A percentile compares a stretch with the other conserved stretches of the same genome.
Evolutionary conservation across 2,888 invertebrate species (phyloP).

Genomic region (Listrodromus nycthemerus): DNA sequence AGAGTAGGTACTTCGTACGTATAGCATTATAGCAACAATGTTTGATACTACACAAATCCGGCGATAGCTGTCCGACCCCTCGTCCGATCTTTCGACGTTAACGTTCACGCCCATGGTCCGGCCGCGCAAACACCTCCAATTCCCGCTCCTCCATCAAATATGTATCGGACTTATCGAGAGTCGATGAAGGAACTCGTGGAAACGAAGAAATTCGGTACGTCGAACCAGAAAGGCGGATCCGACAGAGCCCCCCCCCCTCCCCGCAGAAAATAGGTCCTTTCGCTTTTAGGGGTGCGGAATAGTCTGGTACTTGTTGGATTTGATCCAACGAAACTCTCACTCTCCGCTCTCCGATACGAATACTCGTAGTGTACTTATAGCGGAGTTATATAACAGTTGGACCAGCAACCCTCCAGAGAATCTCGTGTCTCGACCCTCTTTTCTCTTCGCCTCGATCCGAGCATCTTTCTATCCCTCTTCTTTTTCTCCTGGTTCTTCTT

Average conservation of each 20-base stretch:
- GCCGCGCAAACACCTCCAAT: slow-evolving; percentile 30
- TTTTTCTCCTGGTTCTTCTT: slow-evolving; percentile 3
- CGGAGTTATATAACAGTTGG: slow-evolving; percentile 7
- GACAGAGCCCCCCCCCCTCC: no score
- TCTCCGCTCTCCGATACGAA: slow-evolving; percentile 33
- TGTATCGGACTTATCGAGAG: slow-evolving; percentile 71
- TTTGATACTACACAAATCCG: slow-evolving; percentile 28
- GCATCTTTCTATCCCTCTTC: not conserved
- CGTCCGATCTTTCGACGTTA: slow-evolving; percentile 47
- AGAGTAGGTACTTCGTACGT: not conserved
- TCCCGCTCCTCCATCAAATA: slow-evolving; percentile 75
- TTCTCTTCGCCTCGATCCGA: slow-evolving; percentile 15
- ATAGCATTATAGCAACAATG: not conserved
- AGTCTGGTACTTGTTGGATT: not conserved
- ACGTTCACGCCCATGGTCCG: slow-evolving; percentile 44
- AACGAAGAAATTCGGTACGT: not conserved
- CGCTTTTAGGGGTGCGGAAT: not conserved
- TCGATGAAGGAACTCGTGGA: slow-evolving; percentile 53
- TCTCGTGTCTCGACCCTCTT: slow-evolving; percentile 47
- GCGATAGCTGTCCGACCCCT: slow-evolving; percentile 42
- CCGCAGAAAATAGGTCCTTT: not conserved
- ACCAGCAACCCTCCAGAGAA: slow-evolving; percentile 24
- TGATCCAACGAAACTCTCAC: slow-evolving; percentile 5
- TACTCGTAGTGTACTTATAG: slow-evolving; percentile 38
- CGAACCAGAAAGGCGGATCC: not conserved